Percentiles rank a stretch among this genome's conserved stretches.
These are phyloP conservation scores for Eilema griseolum DNA, from an alignment of 2,888 invertebrate genomes.

Conservation along the genomic window DNA sequence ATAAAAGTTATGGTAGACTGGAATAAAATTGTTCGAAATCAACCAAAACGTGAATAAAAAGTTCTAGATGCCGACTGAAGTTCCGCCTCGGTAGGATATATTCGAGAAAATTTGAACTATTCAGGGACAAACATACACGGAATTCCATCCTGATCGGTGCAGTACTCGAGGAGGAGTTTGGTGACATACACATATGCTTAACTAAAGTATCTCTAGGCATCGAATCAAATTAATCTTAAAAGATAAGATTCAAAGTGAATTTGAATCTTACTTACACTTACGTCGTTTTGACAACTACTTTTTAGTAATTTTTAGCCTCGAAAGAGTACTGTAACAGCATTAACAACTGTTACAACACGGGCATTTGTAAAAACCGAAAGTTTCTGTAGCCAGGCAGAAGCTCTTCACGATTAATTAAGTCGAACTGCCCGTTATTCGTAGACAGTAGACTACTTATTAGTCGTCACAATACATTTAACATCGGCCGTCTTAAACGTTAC, in stretches of 20 bases:
- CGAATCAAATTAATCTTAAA: too few species aligned
- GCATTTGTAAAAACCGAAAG: slow-evolving; percentile 61
- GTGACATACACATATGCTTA: neutral
- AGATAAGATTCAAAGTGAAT: neutral
- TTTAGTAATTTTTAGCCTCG: too few species aligned
- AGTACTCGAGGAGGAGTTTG: neutral
- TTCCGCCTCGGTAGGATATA: too few species aligned
- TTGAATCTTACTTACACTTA: neutral
- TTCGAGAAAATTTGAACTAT: neutral
- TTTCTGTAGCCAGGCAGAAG: slow-evolving; percentile 56
- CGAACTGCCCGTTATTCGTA: slow-evolving; percentile 73
- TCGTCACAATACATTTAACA: slow-evolving; percentile 84
- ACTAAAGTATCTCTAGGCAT: too few species aligned
- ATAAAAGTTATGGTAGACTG: too few species aligned
- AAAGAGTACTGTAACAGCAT: neutral
- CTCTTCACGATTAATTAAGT: slow-evolving; percentile 78
- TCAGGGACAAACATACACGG: neutral
- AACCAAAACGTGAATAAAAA: too few species aligned
- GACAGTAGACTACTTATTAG: slow-evolving; percentile 75
- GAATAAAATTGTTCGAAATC: too few species aligned
- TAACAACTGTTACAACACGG: neutral
- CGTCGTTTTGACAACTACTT: neutral
- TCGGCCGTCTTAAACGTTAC: slow-evolving; percentile 63
- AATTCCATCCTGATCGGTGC: neutral
- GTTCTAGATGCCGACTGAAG: too few species aligned